These are phyloP conservation scores for Aelia acuminata DNA, from an alignment of 2,888 invertebrate genomes.

Conservation along the genomic window DNA sequence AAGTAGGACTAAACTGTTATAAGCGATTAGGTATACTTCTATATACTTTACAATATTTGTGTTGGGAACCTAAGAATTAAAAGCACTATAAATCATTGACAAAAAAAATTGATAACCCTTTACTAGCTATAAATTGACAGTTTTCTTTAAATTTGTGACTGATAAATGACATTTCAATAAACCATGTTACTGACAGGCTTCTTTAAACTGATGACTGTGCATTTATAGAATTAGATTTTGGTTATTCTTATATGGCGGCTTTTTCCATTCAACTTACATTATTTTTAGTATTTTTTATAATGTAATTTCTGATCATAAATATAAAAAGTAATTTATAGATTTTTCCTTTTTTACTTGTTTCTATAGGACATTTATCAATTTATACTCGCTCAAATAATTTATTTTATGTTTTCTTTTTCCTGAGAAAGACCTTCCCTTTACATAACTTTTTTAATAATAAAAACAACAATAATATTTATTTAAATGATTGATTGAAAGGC, in stretches of 20 bases:
- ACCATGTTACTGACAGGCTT: neutral
- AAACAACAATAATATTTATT: too few species aligned
- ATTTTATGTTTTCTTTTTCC: too few species aligned
- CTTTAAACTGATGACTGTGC: neutral
- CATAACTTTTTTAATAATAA: too few species aligned
- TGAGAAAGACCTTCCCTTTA: too few species aligned
- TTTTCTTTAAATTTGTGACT: neutral
- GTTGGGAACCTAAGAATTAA: neutral
- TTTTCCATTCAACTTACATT: neutral
- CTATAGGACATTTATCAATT: neutral
- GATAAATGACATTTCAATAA: neutral
- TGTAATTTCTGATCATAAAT: neutral
- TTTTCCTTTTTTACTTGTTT: too few species aligned
- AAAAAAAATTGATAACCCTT: neutral
- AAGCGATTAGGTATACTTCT: neutral
- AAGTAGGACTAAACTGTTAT: too few species aligned
- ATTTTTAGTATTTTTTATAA: neutral
- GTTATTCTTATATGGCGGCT: neutral
- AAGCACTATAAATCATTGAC: neutral
- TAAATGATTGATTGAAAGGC: too few species aligned
- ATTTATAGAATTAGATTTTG: neutral
- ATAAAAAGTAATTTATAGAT: neutral
- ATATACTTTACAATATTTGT: neutral
- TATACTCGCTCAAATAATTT: neutral
- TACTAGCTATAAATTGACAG: neutral